Percentiles rank a stretch among this genome's conserved stretches.
These are phyloP conservation scores for Hyphantria cunea DNA, from an alignment of 1,140 invertebrate genomes.

Conservation along the genomic window DNA sequence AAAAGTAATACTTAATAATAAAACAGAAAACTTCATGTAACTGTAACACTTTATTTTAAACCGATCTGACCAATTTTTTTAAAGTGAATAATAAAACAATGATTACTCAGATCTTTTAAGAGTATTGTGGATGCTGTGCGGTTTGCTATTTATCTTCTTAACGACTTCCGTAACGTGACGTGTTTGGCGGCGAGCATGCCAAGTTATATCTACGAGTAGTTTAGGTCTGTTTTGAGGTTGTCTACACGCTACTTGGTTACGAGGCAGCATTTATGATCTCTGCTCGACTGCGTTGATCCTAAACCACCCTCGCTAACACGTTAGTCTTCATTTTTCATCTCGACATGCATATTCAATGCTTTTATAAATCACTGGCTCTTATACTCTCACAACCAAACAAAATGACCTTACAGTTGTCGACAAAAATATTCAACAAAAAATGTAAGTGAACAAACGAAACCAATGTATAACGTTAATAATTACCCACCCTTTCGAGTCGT, in stretches of 20 bases:
- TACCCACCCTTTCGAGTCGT: slow-evolving; percentile 71
- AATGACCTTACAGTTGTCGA: slow-evolving; percentile 65
- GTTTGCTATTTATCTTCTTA: slow-evolving; percentile 71
- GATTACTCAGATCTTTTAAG: slow-evolving; percentile 55
- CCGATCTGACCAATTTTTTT: slow-evolving; percentile 18
- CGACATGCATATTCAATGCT: slow-evolving; percentile 79
- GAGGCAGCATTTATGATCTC: neutral
- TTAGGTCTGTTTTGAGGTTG: neutral
- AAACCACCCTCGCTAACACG: slow-evolving; percentile 51
- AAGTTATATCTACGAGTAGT: slow-evolving; percentile 19
- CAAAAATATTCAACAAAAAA: slow-evolving; percentile 67
- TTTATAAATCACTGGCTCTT: slow-evolving; percentile 75
- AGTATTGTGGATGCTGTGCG: slow-evolving; percentile 60
- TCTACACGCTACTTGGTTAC: neutral
- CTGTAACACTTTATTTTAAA: slow-evolving; percentile 5
- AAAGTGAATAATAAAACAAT: slow-evolving; percentile 32
- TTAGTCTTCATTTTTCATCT: slow-evolving; percentile 78
- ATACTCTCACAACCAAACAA: slow-evolving; percentile 60
- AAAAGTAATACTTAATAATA: too few relatives aligned
- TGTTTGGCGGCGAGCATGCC: slow-evolving; percentile 30
- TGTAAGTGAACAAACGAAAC: slow-evolving; percentile 71
- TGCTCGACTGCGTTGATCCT: neutral
- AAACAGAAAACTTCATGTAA: slow-evolving; percentile 6
- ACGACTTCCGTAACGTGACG: slow-evolving; percentile 66
- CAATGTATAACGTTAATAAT: slow-evolving; percentile 77